Evolutionary conservation across 2,888 invertebrate species (phyloP).

Genomic region (Ganaspis brasiliensis): DNA sequence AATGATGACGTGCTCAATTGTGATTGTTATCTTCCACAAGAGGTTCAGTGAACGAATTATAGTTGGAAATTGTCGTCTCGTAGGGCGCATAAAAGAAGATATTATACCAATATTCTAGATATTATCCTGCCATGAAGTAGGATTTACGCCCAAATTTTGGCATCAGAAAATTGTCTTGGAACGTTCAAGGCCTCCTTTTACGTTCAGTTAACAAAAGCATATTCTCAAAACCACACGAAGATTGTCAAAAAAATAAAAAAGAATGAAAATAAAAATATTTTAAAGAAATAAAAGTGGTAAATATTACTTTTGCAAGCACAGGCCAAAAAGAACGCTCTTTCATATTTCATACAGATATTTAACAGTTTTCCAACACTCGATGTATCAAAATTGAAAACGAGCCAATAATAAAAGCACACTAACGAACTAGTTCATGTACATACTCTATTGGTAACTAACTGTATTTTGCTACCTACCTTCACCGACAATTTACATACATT

Average conservation of each 20-base stretch:
- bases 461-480: neutral
- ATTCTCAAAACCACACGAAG: neutral
- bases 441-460: neutral
- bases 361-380: neutral
- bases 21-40: conserved; percentile 29
- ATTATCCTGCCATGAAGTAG: conserved; percentile 45
- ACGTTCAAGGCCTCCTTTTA: neutral
- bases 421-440: neutral
- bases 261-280: neutral
- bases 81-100: neutral
- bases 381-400: conserved; percentile 1
- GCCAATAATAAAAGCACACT: conserved; percentile 12
- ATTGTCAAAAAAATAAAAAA: neutral
- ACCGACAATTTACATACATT: neutral
- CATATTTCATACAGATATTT: neutral
- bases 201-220: neutral
- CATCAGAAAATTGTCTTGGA: conserved; percentile 22
- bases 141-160: conserved; percentile 48
- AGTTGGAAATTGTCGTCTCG: conserved; percentile 11
- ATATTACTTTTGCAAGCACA: neutral
- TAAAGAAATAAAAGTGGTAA: neutral
- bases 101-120: conserved; percentile 46
- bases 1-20: conserved; percentile 19
- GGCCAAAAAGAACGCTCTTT: neutral
- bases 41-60: conserved; percentile 35